Evolutionary conservation across 2,888 invertebrate species (phyloP), one percentile per base, ranked within the genome.

Genomic region (Heteromurus nitidus): DNA sequence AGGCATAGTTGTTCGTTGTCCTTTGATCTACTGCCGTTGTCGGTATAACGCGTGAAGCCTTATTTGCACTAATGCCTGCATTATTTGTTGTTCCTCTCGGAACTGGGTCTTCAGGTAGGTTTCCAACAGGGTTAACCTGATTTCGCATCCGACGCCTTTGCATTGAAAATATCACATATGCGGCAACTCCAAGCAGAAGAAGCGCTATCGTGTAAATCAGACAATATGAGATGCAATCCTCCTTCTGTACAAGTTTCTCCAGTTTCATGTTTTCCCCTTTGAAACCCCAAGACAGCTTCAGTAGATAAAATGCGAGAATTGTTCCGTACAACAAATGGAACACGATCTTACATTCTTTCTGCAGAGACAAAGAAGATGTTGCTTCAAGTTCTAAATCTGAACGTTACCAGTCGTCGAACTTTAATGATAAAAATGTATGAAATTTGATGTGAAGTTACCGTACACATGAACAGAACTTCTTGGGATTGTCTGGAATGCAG

Each of bases 161-260:
- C 62, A 73, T 11, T 13, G 73, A 73, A 62, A n/a, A 73, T 47
- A 73, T 50, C n/a, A 62, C 20, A 50, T 30, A 73, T 1, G 30
- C 73, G 24, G 62, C 30, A 11, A 73, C 50, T 20, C 73, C 73
- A 3, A 62, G 11, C 1, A 50, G 1, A 2, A 73, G 28, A 1
- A 73, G 28, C n/a, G 31, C 50, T 22, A 50, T 11, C 20, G 47
- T 47, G 50, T 28, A 47, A 18, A 47, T 20, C 11, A 62, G 20
- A n/a, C 62, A 62, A 30, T 28, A 18, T 11, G 42, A n/a, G n/a
- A 73, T 22, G 20, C 73, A 73, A 5, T 47, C 62, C n/a, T n/a
- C n/a, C n/a, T n/a, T n/a, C n/a, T n/a, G n/a, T n/a, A n/a, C n/a
- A n/a, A n/a, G n/a, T n/a, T n/a, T n/a, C 31, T 60, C n/a, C 7